Base-by-base conservation (phyloP, 2,797 vertebrate species). In the Tamandua tetradactyla region DNA sequence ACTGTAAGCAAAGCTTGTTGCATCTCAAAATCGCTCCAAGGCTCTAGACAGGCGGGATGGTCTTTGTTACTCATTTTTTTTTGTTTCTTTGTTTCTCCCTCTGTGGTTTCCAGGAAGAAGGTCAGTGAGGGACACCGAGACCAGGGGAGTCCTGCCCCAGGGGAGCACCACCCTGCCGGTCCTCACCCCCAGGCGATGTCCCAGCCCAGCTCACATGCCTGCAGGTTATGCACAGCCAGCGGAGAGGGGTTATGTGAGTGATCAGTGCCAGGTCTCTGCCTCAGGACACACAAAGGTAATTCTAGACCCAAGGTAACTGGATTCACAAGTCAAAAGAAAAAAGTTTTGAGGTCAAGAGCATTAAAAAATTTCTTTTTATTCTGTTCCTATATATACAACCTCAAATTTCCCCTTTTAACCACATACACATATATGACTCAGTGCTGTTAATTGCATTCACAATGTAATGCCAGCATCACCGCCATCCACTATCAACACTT, bases 1-100 rank as follows among this genome's bases (percentile, higher is more conserved):
- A 15, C 35, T 37, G 22, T 66, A 81, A 81, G 89, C 87, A 86
- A 94, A 93, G 80, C 87, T 89, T 68, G 59, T 40, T 75, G 84
- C 32, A 44, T 79, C 76, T 96, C 89, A 79, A 66, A 96, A 89
- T 15, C 75, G 89, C 81, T 95, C 96, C 88, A 80, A 97, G 89
- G 66, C 90, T n/a, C 49, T 61, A 91, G 89, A 94, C 79, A 76
- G 85, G 25, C 52, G 47, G 64, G 76, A 76, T 94, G 15, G 52
- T 78, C 94, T 92, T 61, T 59, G 89, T 94, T 55, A 72, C 0
- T 8, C 30, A 20, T 20, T 55, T 18, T 55, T 52, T 18, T 55
- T 52, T 52, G 13, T 10, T 52, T 52, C 49, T 47, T n/a, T n/a
- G n/a, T 47, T 44, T 11, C n/a, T 30, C 3, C 7, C 78, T 59